phyloP scores from a whole-genome alignment of 2,888 invertebrate genomes.

The Polydrusus pterygomalis region DNA sequence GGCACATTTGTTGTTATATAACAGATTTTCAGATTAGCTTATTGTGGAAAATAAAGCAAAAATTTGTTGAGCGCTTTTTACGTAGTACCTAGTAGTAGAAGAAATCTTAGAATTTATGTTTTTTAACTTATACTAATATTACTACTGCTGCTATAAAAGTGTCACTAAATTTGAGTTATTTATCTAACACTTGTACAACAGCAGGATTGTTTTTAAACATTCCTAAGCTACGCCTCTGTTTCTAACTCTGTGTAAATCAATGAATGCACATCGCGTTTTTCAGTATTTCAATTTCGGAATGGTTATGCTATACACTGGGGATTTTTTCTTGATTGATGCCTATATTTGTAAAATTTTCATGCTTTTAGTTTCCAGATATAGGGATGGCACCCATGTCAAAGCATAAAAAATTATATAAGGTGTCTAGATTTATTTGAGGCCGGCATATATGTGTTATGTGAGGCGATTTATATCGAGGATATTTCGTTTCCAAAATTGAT shows the following conservation, averaged over 20 bases:
- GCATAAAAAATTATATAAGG: slow-evolving; percentile 20
- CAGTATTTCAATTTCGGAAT: slow-evolving; percentile 48
- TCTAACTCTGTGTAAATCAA: slow-evolving; percentile 32
- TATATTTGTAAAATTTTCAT: slow-evolving; percentile 23
- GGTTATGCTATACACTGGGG: slow-evolving; percentile 41
- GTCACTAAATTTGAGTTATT: too few species aligned
- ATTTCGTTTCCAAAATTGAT: slow-evolving; percentile 5
- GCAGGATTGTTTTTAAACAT: too few species aligned
- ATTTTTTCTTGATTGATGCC: slow-evolving; percentile 47
- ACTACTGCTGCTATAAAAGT: too few species aligned
- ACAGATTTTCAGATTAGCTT: too few species aligned
- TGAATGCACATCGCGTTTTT: slow-evolving; percentile 46
- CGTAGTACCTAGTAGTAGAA: too few species aligned
- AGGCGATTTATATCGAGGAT: slow-evolving; percentile 7
- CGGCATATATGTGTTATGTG: slow-evolving; percentile 6
- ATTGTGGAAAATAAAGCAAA: too few species aligned
- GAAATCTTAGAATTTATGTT: too few species aligned
- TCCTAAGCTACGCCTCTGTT: background rate
- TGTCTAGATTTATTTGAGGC: slow-evolving; percentile 18
- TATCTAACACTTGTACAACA: too few species aligned
- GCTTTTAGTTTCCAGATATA: slow-evolving; percentile 16
- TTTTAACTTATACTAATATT: too few species aligned
- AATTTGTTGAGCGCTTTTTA: too few species aligned
- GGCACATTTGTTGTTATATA: too few species aligned
- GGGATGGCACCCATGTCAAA: slow-evolving; percentile 24